Evolutionary conservation across 2,888 invertebrate genomes (phyloP).

Genomic region (Drosophila tripunctata): DNA sequence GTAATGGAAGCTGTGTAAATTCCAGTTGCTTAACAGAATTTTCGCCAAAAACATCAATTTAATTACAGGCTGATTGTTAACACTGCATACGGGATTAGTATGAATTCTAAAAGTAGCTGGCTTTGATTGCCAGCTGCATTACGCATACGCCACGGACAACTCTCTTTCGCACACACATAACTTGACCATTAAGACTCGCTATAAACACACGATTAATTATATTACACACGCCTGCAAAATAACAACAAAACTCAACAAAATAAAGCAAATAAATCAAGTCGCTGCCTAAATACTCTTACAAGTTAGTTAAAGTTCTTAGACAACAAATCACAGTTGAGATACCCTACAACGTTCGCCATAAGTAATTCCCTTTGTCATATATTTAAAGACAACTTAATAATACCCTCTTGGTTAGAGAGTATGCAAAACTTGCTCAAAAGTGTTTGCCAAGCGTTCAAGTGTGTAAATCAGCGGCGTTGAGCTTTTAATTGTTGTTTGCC

Average conservation of each 20-base stretch:
- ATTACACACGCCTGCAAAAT: slow-evolving; percentile 47
- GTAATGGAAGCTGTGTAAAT: slow-evolving; percentile 41
- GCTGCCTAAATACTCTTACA: slow-evolving; percentile 24
- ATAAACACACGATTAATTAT: slow-evolving; percentile 64
- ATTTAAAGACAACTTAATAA: background rate
- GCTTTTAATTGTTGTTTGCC: slow-evolving; percentile 73
- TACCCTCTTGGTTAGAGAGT: background rate
- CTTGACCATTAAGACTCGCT: slow-evolving; percentile 66
- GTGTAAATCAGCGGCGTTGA: slow-evolving; percentile 62
- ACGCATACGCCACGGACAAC: slow-evolving; percentile 49
- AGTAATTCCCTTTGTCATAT: background rate
- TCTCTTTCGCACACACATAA: background rate
- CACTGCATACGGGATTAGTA: slow-evolving; percentile 58
- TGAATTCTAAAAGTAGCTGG: slow-evolving; percentile 7
- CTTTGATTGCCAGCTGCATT: slow-evolving; percentile 31
- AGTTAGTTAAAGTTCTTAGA: background rate
- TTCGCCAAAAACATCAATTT: slow-evolving; percentile 49
- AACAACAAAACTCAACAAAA: slow-evolving; percentile 20
- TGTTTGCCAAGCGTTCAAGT: slow-evolving; percentile 63
- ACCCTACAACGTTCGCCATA: background rate
- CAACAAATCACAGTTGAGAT: no score
- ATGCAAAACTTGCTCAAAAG: slow-evolving; percentile 55
- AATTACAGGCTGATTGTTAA: slow-evolving; percentile 59
- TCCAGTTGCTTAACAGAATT: slow-evolving; percentile 17
- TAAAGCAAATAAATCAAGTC: background rate